These are phyloP conservation scores for Saguinus midas DNA, from an alignment of 2,113 vertebrate species.

Conservation along the genomic window DNA sequence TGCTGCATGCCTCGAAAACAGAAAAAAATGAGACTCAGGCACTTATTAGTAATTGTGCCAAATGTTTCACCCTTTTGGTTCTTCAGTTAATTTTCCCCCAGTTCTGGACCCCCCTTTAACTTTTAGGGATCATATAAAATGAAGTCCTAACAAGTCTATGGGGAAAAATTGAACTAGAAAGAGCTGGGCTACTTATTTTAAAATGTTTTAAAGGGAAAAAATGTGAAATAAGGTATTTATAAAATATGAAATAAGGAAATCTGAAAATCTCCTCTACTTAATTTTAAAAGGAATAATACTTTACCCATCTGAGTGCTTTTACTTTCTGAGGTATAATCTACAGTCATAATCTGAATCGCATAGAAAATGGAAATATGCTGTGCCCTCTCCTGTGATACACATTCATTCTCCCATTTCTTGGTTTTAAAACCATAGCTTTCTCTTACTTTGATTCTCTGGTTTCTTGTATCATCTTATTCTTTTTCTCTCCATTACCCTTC, in stretches of 20 bases:
- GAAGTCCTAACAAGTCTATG: neutral
- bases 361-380: neutral
- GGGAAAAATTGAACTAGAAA: neutral
- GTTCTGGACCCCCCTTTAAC: neutral
- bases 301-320: neutral
- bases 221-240: neutral
- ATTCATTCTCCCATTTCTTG: neutral
- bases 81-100: neutral
- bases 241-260: neutral
- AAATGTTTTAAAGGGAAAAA: conserved; percentile 4
- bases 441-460: neutral
- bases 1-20: neutral
- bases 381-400: neutral
- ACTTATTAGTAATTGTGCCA: neutral
- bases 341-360: neutral
- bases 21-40: neutral
- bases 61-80: neutral
- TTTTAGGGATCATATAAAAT: neutral
- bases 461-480: neutral
- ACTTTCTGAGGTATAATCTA: neutral
- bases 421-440: neutral
- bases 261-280: neutral
- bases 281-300: neutral
- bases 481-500: neutral
- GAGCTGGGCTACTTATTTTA: neutral